Evolutionary conservation across 2,888 invertebrate genomes (phyloP), one percentile per base, ranked within the genome.

Genomic region (Melikaiella ostensackeni): DNA sequence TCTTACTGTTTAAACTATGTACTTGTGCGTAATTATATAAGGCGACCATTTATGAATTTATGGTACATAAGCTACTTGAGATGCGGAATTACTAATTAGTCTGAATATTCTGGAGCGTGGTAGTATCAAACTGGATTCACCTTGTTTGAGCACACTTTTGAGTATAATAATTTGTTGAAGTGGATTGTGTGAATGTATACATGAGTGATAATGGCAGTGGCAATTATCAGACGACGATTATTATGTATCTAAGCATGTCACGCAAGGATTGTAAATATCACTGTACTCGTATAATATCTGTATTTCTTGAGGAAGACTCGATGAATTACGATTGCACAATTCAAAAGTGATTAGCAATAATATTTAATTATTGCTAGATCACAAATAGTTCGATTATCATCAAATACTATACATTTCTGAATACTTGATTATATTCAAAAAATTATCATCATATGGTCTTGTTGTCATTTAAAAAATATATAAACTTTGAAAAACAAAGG

Each of bases 141-240:
- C 21, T 35, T 64, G 38, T 24, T 42, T 6, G 16, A 24, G 38
- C 6, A 64, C 13, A 42, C 38, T 38, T 24, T 24, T 42, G 64
- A 64, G 21, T 13, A 64, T 64, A 24, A 38, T 64, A 64, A 42
- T n/a, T 64, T 63, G 38, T 63, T 42, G 13, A 24, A 64, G 63
- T 64, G 24, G 24, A 38, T 38, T 38, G 63, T 64, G 38, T 7
- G 38, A 35, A 33, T 64, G 21, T n/a, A n/a, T 38, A 8, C 46
- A n/a, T 50, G 38, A 64, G 21, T 64, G 63, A 38, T 64, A 64
- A 64, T 64, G 63, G 24, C 63, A 64, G 63, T 35, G 35, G 38
- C 35, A 64, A 64, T 38, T 38, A 64, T 64, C 35, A 63, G 35
- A 24, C 24, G 30, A 35, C 33, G 11, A 38, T 63, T 63, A 63